Base-by-base conservation (phyloP, 2,113 vertebrate species). In the Hemiprocne comata region DNA sequence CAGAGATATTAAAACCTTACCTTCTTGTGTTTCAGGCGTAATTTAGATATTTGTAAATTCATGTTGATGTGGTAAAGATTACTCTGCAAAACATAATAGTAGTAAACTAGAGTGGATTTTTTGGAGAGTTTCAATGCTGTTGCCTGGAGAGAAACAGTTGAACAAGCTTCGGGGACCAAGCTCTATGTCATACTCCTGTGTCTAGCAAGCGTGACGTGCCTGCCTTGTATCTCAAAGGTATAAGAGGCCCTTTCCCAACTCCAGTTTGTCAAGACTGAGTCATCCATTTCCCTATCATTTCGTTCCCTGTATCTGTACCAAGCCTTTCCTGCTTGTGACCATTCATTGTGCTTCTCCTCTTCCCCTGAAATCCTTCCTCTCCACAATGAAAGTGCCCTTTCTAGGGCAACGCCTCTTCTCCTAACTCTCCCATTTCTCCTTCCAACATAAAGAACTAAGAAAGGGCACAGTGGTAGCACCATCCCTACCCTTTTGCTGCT, bases 361-460 rank as follows among this genome's bases (percentile, higher is more conserved):
- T 82, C 54, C 36, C 67, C 50, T 21, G 15, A 87, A 89, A 62
- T 76, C 28, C 16, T 74, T 78, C 21, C 15, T 90, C 48, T 88
- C 36, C 29, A 9, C 23, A 44, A 2, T 58, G 36, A 24, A 93
- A 80, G 33, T 74, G 20, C 64, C 55, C n/a, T 74, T 93, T 88
- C 46, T 57, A 71, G 23, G 3, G 4, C 38, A 31, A 11, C 2
- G 3, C 67, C 42, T 84, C 46, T 64, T 92, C 61, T 83, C 53
- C 26, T 61, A 11, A 31, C 42, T 83, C 92, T 80, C 64, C 48
- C 26, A 55, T 86, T 84, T 95, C 69, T 90, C 46, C 10, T 86
- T 88, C 83, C 92, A 93, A 62, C 23, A 40, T 48, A 92, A 95
- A 90, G 69, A 92, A 33, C 33, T 38, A 51, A 77, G 51, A 92